Base-by-base conservation (phyloP, 1,140 invertebrate species). In the Trichonephila inaurata region DNA sequence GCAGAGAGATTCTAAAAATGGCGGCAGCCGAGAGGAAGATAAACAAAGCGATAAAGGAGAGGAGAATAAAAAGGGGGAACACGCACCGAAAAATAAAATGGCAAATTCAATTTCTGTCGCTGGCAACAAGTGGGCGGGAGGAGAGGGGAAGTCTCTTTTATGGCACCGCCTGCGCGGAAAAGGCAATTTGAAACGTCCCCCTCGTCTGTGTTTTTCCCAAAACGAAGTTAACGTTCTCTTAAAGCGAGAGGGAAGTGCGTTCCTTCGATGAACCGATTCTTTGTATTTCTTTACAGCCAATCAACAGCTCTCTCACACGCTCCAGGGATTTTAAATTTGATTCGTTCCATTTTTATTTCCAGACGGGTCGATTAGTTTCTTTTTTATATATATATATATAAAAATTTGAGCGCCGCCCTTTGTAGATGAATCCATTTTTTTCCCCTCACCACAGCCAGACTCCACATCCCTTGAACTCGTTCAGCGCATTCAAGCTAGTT, bases 71-170 rank as follows among this genome's bases (percentile, higher is more conserved):
- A 89, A 66, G 33, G 33, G 66, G 18, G 62, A 64, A 64, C 62
- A 64, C 21, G 61, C 58, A 58, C n/a, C 33, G 21, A 89, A 69
- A 89, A 89, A 40, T 58, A 69, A 89, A 89, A 66, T 89, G 87
- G 87, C 62, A 89, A 89, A 89, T 89, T 89, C 87, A 89, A 89
- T 89, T 89, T 89, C 62, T 64, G 28, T 58, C 24, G 87, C 28
- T 69, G 87, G 87, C 87, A 89, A 89, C 87, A 89, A 89, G 87
- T 89, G 64, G 87, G 87, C 66, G 18, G 62, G 16, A 64, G 62
- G 62, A 16, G 62, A 1, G 21, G 62, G 62, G 87, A 88, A 89
- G 14, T 12, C 61, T 44, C 87, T 89, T 40, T 89, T 89, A 89
- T 66, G 21, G 21, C 66, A 62, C 87, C 28, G 87, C 87, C 62